Conservation (phyloP, 1,140 invertebrate species). For the Camponotus pennsylvanicus region DNA sequence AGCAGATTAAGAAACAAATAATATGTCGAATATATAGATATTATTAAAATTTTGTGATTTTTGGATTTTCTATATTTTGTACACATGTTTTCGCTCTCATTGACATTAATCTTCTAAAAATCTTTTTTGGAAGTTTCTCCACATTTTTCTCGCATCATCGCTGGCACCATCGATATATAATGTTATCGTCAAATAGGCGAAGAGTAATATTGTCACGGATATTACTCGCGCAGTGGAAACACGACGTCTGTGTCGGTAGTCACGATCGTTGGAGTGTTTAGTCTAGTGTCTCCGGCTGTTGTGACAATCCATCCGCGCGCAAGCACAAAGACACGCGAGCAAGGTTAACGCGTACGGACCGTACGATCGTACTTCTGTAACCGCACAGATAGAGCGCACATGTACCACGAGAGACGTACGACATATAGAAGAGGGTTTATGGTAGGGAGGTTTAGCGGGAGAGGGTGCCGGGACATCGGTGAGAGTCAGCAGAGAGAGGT, state of each 20-base stretch:
- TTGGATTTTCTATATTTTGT: too few species aligned
- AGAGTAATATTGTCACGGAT: slow-evolving; percentile 71
- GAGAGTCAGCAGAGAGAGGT: slow-evolving; percentile 60
- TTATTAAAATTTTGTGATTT: not conserved
- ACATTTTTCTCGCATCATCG: slow-evolving; percentile 35
- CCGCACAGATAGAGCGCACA: slow-evolving; percentile 47
- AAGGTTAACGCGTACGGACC: slow-evolving; percentile 54
- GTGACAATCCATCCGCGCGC: slow-evolving; percentile 79
- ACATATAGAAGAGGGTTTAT: slow-evolving; percentile 35
- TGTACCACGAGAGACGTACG: slow-evolving; percentile 27
- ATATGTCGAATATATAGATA: not conserved
- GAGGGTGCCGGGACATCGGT: slow-evolving; percentile 48
- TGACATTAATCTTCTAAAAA: not conserved
- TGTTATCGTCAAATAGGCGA: slow-evolving; percentile 33
- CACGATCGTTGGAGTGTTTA: slow-evolving; percentile 80
- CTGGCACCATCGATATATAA: not conserved
- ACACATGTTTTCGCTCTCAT: not conserved
- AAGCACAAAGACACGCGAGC: slow-evolving; percentile 51
- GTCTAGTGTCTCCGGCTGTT: slow-evolving; percentile 78
- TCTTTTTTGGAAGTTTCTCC: not conserved
- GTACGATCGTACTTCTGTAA: slow-evolving; percentile 47
- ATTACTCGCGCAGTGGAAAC: slow-evolving; percentile 69
- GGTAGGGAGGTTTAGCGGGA: slow-evolving; percentile 25
- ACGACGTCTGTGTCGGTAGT: slow-evolving; percentile 66
- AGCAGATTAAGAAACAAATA: not conserved